Conservation (phyloP, 2,888 invertebrate species). For the Drosophila monieri region DNA sequence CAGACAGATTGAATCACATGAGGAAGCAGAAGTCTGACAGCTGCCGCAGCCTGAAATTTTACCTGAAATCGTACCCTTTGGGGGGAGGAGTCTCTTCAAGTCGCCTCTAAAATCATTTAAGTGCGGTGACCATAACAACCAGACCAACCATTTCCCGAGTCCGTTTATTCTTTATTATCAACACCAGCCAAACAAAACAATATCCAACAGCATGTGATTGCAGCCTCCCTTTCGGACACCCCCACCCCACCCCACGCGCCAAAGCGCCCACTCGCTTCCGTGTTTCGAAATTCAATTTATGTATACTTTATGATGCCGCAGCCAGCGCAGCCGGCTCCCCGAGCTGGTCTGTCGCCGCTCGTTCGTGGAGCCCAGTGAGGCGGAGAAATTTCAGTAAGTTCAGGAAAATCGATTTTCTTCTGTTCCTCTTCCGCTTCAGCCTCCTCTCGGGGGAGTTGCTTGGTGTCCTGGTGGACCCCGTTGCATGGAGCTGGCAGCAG, state of each 20-base stretch:
- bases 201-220: conserved; percentile 15
- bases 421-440: conserved; percentile 49
- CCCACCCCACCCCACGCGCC: conserved; percentile 25
- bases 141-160: conserved; percentile 27
- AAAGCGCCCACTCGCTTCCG: conserved; percentile 58
- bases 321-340: conserved; percentile 54
- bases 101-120: conserved; percentile 62
- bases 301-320: conserved; percentile 68
- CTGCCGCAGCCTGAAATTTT: conserved; percentile 25
- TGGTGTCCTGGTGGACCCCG: not conserved
- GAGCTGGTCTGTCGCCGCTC: conserved; percentile 31
- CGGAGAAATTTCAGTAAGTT: conserved; percentile 70
- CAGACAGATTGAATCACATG: not conserved
- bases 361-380: conserved; percentile 53
- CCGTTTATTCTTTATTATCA: conserved; percentile 35
- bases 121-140: conserved; percentile 44
- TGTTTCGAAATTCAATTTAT: conserved; percentile 78
- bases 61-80: not conserved
- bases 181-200: conserved; percentile 45
- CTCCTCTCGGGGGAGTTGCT: conserved; percentile 26
- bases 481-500: conserved; percentile 4
- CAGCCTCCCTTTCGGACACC: conserved; percentile 41
- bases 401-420: conserved; percentile 75
- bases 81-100: conserved; percentile 12
- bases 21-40: conserved; percentile 17